Conservation (phyloP, 1,140 invertebrate species). For the Ceratoteleas bidentatus region DNA sequence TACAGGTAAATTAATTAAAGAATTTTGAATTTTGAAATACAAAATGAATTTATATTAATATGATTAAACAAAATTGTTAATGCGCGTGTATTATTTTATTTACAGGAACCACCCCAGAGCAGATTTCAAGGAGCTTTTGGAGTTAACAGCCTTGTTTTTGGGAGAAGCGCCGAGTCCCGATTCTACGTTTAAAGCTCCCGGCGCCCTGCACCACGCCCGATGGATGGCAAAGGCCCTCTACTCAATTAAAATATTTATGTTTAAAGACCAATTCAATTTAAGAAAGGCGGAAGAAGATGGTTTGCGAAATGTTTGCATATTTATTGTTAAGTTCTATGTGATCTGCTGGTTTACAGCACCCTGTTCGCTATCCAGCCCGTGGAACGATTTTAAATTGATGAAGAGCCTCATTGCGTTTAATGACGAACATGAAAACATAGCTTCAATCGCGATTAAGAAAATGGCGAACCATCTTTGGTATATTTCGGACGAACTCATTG, state of each 20-base stretch:
- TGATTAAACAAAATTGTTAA: not conserved
- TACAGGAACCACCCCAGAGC: conserved; percentile 45
- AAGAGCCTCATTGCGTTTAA: conserved; percentile 4
- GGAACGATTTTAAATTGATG: conserved; percentile 18
- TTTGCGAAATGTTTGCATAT: conserved; percentile 29
- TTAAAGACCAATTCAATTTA: conserved; percentile 12
- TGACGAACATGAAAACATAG: not conserved
- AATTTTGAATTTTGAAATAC: not conserved
- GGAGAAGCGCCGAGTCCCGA: not conserved
- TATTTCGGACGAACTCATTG: conserved; percentile 5
- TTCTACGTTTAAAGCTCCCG: not conserved
- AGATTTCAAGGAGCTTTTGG: conserved; percentile 75
- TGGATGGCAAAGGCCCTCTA: conserved; percentile 67
- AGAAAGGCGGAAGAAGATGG: not conserved
- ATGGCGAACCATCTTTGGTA: conserved; percentile 9
- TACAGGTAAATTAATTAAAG: conserved; percentile 5
- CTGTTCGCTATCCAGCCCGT: conserved; percentile 1
- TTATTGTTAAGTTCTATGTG: conserved; percentile 20
- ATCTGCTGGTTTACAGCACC: conserved; percentile 25
- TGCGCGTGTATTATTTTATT: not conserved
- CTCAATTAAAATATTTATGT: conserved; percentile 68
- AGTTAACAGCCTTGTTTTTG: conserved; percentile 2
- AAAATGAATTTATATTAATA: not conserved
- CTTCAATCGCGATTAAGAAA: not conserved
- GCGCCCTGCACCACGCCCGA: conserved; percentile 7